Evolutionary conservation across 2,113 vertebrate genomes (phyloP), one percentile per base, ranked within the genome.

Genomic region (Apaloderma vittatum): DNA sequence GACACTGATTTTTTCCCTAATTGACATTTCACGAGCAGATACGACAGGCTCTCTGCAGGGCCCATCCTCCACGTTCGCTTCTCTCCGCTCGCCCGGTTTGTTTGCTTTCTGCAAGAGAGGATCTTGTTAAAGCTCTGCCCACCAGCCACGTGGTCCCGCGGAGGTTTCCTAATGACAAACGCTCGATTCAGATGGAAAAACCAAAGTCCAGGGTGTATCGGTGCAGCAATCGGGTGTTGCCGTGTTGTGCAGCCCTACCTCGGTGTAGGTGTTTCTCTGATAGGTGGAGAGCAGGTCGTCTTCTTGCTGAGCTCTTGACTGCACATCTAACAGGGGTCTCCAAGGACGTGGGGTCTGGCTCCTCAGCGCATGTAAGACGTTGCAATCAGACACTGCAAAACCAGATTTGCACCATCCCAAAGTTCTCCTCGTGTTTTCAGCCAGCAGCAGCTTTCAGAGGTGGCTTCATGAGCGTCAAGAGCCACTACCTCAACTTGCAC

Each of bases 281-380:
- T 4, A 1, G 1, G 6, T 27, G 66, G 67, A 46, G 67, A 34
- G 22, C 36, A 23, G 55, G 55, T 70, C 40, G 12, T 27, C 55
- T 32, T 76, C 63, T 32, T 2, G 1, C 23, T 12, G n/a, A 45
- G 66, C 59, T 86, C 51, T 24, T 46, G 51, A 36, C 57, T 2
- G 0, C 0, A 2, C 32, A 24, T 58, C 32, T 40, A 8, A 21
- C 0, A 2, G 26, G 46, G 20, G 20, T 40, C 13, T 15, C 19
- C 18, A 32, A 57, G 57, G n/a, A 49, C 0, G 3, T 0, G 11
- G 34, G 61, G 29, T 12, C 15, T 0, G 3, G 49, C 70, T 63
- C 70, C n/a, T 51, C 62, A 36, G 27, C 15, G 5, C 6, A 29
- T 14, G 52, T 19, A 73, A 37, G 14, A 23, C 30, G 14, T 5